Evolutionary conservation across 2,797 vertebrate genomes (phyloP).

Genomic region (Fundulus diaphanus): DNA sequence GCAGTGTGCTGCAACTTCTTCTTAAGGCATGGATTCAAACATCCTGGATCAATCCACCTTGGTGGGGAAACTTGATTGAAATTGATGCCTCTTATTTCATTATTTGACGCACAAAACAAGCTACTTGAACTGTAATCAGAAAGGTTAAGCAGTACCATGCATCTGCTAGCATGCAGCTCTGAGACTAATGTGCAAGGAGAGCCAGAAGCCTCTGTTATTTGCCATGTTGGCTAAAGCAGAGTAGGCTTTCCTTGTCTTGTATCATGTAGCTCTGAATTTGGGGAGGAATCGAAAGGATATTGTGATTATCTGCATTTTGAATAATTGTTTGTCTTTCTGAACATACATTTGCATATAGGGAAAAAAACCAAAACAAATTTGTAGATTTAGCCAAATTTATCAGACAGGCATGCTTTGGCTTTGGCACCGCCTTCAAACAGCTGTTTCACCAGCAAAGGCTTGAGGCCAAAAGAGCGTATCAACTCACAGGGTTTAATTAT

Average conservation of each 20-base stretch:
- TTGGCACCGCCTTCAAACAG: not conserved
- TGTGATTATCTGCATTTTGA: not conserved
- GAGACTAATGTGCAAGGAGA: not conserved
- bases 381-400: not conserved
- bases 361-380: not conserved
- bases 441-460: not conserved
- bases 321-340: not conserved
- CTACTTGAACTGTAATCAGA: too few relatives aligned
- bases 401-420: not conserved
- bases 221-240: not conserved
- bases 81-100: not conserved
- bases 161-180: not conserved
- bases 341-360: not conserved
- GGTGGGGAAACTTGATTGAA: not conserved
- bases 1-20: not conserved
- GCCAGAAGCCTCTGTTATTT: not conserved
- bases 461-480: not conserved
- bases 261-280: not conserved
- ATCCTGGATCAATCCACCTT: not conserved
- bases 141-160: too few relatives aligned
- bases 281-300: not conserved
- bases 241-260: not conserved
- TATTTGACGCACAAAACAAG: not conserved
- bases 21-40: not conserved
- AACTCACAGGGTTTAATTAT: not conserved